Evolutionary conservation across 2,888 invertebrate genomes (phyloP), one percentile per base, ranked within the genome.

Genomic region (Drosophila siamana): DNA sequence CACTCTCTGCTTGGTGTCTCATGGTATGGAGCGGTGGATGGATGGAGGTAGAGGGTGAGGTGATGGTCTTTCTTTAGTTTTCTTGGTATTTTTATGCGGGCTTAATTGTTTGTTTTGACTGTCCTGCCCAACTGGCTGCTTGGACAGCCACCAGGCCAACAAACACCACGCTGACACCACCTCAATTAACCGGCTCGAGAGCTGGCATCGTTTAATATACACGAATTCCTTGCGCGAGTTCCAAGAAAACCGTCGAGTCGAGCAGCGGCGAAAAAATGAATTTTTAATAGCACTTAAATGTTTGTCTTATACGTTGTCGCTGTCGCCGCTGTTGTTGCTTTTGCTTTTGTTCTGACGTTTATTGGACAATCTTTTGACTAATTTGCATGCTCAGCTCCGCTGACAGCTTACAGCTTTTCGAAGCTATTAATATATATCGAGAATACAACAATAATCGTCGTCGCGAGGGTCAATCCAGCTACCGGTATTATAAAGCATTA

Each of bases 21-120:
- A n/a, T n/a, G n/a, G n/a, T n/a, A n/a, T n/a, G n/a, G n/a, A n/a
- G n/a, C n/a, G n/a, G n/a, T n/a, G n/a, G n/a, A n/a, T n/a, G n/a
- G n/a, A n/a, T n/a, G n/a, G n/a, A n/a, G n/a, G n/a, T n/a, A n/a
- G n/a, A n/a, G n/a, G n/a, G n/a, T n/a, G n/a, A n/a, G n/a, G n/a
- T n/a, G n/a, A n/a, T n/a, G n/a, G n/a, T n/a, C n/a, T 50, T 30
- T 55, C 69, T 63, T 63, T 28, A 47, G 66, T 26, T 30, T 65
- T 64, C 61, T 56, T 57, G 60, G 60, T 72, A 69, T 75, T 81
- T 77, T 61, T 47, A 56, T 43, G 48, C 33, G 9, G 55, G 24
- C 66, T 69, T 64, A 64, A 76, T 79, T 82, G 80, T 82, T 82
- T 82, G 67, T 75, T 80, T 72, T 75, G 83, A 78, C 78, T 66